These are phyloP conservation scores for Hippocampus mohnikei DNA, from an alignment of 2,113 vertebrate genomes.

Conservation along the genomic window DNA sequence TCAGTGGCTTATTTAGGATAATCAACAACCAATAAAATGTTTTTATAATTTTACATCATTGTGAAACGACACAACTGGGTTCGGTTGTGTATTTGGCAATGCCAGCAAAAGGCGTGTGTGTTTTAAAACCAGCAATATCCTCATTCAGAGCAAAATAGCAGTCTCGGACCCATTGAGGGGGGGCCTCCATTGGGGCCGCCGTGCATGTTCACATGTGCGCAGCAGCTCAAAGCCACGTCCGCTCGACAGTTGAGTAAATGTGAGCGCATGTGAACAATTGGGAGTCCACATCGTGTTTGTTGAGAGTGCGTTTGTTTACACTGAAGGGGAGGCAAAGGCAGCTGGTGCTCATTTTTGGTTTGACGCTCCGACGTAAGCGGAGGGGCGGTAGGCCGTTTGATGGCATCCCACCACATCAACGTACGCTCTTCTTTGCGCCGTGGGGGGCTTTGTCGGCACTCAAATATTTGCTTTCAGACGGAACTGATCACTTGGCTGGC, in stretches of 20 bases:
- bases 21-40: no score
- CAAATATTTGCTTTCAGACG: constrained; percentile 75
- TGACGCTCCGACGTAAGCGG: constrained; percentile 60
- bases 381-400: constrained; percentile 24
- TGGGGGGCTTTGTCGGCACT: constrained; percentile 10
- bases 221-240: constrained; percentile 4
- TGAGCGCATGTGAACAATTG: constrained; percentile 26
- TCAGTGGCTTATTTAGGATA: no score
- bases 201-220: neutral
- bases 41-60: no score
- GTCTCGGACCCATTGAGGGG: neutral
- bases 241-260: neutral
- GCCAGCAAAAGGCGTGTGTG: no score
- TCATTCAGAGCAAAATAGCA: neutral
- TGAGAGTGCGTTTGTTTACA: constrained; percentile 48
- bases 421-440: constrained; percentile 21
- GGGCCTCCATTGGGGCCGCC: neutral
- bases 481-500: constrained; percentile 67
- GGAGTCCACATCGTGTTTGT: constrained; percentile 44
- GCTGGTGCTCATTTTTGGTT: constrained; percentile 60
- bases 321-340: constrained; percentile 40
- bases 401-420: constrained; percentile 40
- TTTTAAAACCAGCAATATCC: no score
- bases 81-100: no score
- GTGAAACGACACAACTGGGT: no score